Percentiles rank a stretch among this genome's conserved stretches.
Evolutionary conservation across 1,140 invertebrate genomes (phyloP).

Genomic region (Brachionus asplanchnoidis): DNA sequence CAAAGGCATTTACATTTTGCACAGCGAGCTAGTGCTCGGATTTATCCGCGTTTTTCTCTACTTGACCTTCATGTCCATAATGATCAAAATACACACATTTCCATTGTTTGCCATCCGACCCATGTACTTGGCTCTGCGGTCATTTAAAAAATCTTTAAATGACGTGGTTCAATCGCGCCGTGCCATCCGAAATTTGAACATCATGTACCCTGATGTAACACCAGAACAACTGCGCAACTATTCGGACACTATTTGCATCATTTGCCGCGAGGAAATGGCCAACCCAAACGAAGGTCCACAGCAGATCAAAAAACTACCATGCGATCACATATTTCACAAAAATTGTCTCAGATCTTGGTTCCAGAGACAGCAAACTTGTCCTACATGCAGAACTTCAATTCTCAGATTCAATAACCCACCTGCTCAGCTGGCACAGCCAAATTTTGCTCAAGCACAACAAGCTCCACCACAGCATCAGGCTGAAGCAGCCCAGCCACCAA

Average conservation of each 20-base stretch:
- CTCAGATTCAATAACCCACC: conserved; percentile 60
- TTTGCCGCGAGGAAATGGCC: conserved; percentile 87
- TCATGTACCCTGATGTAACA: conserved; percentile 86
- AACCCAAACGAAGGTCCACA: conserved; percentile 44
- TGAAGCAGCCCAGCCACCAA: background rate
- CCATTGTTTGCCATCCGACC: conserved; percentile 96
- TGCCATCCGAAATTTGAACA: conserved; percentile 96
- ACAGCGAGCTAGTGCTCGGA: conserved; percentile 84
- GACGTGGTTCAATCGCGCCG: conserved; percentile 93
- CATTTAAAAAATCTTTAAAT: conserved; percentile 94
- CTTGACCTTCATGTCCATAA: conserved; percentile 85
- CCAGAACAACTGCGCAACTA: conserved; percentile 82
- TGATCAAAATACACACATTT: conserved; percentile 94
- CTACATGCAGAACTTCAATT: conserved; percentile 94
- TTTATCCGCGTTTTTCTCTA: conserved; percentile 82
- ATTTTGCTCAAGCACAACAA: background rate
- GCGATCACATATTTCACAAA: conserved; percentile 98
- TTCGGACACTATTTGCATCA: conserved; percentile 93
- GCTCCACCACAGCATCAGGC: background rate
- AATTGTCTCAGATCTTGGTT: conserved; percentile 98
- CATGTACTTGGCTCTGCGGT: conserved; percentile 95
- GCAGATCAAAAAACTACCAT: conserved; percentile 82
- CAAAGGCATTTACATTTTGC: conserved; percentile 92
- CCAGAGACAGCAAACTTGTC: conserved; percentile 98
- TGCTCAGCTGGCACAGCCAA: background rate